Evolutionary conservation across 2,888 invertebrate genomes (phyloP).

Genomic region (Agrotis ipsilon): DNA sequence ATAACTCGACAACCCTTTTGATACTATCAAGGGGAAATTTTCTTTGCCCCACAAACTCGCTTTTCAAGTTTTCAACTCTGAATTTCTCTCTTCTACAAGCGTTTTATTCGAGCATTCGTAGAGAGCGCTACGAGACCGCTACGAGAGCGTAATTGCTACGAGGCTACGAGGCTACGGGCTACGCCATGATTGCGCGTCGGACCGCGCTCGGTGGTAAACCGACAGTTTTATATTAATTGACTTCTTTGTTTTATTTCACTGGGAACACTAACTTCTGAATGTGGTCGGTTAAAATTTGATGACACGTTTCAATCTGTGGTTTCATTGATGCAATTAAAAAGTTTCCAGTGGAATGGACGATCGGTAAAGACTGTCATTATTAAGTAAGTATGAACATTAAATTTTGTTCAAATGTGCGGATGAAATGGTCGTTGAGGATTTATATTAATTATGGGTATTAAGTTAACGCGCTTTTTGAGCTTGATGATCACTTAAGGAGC

Average conservation of each 20-base stretch:
- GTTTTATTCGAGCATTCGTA: slow-evolving; percentile 69
- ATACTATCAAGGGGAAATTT: slow-evolving; percentile 56
- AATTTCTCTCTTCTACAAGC: slow-evolving; percentile 64
- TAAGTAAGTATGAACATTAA: slow-evolving; percentile 45
- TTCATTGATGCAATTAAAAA: slow-evolving; percentile 74
- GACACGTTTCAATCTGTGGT: slow-evolving; percentile 68
- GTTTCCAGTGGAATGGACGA: slow-evolving; percentile 56
- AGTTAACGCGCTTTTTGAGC: neutral
- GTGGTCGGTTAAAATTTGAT: slow-evolving; percentile 71
- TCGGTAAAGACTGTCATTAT: slow-evolving; percentile 54
- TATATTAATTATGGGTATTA: slow-evolving; percentile 39
- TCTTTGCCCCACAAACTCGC: slow-evolving; percentile 54
- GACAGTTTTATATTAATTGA: slow-evolving; percentile 78
- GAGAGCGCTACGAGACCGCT: slow-evolving; percentile 71
- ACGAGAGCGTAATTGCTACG: slow-evolving; percentile 81
- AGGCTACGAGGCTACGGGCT: slow-evolving; percentile 71
- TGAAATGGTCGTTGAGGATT: slow-evolving; percentile 30
- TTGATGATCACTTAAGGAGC: slow-evolving; percentile 1
- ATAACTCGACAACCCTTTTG: slow-evolving; percentile 65
- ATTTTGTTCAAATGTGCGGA: slow-evolving; percentile 28
- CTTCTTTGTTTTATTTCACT: slow-evolving; percentile 77
- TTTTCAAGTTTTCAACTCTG: slow-evolving; percentile 57
- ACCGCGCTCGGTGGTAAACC: slow-evolving; percentile 65
- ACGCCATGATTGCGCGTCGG: slow-evolving; percentile 73
- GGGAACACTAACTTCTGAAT: slow-evolving; percentile 65